Base-by-base conservation (phyloP, 2,888 invertebrate genomes). In the Nomada lathburiana region DNA sequence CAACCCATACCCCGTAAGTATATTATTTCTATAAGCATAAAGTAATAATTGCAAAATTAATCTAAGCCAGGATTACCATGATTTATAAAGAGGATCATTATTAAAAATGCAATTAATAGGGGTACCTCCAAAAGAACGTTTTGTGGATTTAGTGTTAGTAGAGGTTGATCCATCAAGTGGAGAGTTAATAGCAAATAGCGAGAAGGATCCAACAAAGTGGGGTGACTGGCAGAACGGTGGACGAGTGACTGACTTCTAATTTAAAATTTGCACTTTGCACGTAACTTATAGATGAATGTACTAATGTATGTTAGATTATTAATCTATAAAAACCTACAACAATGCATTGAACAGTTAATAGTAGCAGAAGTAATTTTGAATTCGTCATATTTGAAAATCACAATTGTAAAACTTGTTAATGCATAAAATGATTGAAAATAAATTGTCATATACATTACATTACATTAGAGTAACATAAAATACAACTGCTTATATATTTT, bases 171-270 rank as follows among this genome's bases (percentile, higher is more conserved):
- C 90, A 20, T 79, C 76, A 26, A 92, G 72, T 63, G 91, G 92
- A 42, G 92, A 92, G 77, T 47, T 91, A 29, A 74, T 90, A 72
- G 44, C 90, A 23, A 76, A 92, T 64, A 80, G 65, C 36, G 93
- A 93, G 65, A 90, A 90, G 64, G 88, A 93, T 68, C 92, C 92
- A 71, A 93, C 92, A 11, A 92, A 92, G 83, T 93, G 92, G 91
- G 93, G 93, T 64, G 92, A 93, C 69, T 92, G 92, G 92, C 93
- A 93, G 64, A 81, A 89, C 68, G 87, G 89, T 68, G 92, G 93
- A 13, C 88, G 93, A 68, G 92, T 93, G 53, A 92, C 84, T 65
- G 92, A 92, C 74, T 93, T 93, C 80, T 93, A 53, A 92, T 67
- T 67, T 9, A 13, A 67, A 78, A 65, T 70, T 16, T 79, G 9